phyloP scores from a whole-genome alignment of 2,888 invertebrate species.

The Caenorhabditis afra region DNA sequence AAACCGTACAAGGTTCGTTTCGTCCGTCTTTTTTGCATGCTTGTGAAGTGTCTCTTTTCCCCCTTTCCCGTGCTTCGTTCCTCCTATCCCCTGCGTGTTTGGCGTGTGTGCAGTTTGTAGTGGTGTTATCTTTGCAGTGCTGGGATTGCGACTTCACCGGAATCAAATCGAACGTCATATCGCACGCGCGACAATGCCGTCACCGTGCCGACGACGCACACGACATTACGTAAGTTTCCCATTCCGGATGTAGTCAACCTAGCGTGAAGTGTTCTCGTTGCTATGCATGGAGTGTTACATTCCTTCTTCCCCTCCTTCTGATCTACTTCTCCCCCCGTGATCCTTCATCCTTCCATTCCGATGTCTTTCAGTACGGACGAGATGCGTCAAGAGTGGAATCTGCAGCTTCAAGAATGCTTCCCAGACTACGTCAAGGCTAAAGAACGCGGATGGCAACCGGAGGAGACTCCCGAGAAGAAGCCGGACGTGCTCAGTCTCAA shows the following conservation, averaged over 20 bases:
- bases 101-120: slow-evolving; percentile 48
- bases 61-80: slow-evolving; percentile 1
- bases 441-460: slow-evolving; percentile 66
- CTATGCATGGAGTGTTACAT: slow-evolving; percentile 26
- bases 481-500: slow-evolving; percentile 10
- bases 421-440: slow-evolving; percentile 70
- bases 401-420: slow-evolving; percentile 67
- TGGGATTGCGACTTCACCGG: slow-evolving; percentile 71
- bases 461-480: slow-evolving; percentile 50
- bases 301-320: slow-evolving; percentile 2
- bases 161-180: slow-evolving; percentile 68
- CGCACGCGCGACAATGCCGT: slow-evolving; percentile 66
- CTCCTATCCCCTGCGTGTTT: slow-evolving; percentile 4
- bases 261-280: slow-evolving; percentile 17
- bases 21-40: slow-evolving; percentile 6
- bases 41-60: slow-evolving; percentile 27
- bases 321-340: too few relatives aligned
- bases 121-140: slow-evolving; percentile 57
- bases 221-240: slow-evolving; percentile 65
- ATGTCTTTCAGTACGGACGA: slow-evolving; percentile 63
- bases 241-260: background rate
- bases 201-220: slow-evolving; percentile 66
- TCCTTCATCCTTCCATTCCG: background rate
- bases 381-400: slow-evolving; percentile 69
- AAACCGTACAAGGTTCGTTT: slow-evolving; percentile 64